Conservation (phyloP, 2,797 vertebrate species). For the Leuciscus waleckii region DNA sequence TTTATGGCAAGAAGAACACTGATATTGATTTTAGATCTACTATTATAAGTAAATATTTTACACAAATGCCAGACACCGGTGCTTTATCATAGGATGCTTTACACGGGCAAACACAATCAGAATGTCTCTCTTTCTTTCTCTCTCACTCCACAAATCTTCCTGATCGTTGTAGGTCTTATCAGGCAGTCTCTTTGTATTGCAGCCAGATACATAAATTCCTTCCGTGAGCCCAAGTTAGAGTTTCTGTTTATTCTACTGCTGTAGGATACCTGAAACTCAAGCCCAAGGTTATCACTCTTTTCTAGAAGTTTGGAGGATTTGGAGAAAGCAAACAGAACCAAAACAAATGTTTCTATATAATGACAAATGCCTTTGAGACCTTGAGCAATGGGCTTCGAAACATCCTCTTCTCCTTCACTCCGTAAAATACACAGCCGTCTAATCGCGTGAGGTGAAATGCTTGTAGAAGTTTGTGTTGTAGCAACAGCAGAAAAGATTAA, state of each 20-base stretch:
- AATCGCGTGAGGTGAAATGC: not conserved
- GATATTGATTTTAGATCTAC: slow-evolving; percentile 35
- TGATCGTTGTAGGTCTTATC: slow-evolving; percentile 24
- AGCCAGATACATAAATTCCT: slow-evolving; percentile 41
- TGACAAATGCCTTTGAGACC: slow-evolving; percentile 10
- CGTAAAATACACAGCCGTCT: not conserved
- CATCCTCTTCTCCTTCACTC: not conserved
- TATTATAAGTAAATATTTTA: slow-evolving; percentile 30
- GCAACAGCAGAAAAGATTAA: not conserved
- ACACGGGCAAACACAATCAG: slow-evolving; percentile 7
- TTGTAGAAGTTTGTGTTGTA: not conserved
- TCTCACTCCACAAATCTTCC: slow-evolving; percentile 38
- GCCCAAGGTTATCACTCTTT: slow-evolving; percentile 23
- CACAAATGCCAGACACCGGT: not conserved
- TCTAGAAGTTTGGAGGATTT: not conserved
- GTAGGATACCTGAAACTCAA: slow-evolving; percentile 31
- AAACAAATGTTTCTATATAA: slow-evolving; percentile 8
- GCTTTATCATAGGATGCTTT: slow-evolving; percentile 24
- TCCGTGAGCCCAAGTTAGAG: not conserved
- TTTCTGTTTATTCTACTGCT: slow-evolving; percentile 33
- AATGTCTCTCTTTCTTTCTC: slow-evolving; percentile 13
- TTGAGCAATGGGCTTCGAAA: slow-evolving; percentile 5
- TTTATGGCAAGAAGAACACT: slow-evolving; percentile 6
- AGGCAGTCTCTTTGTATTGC: slow-evolving; percentile 39
- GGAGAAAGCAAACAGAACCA: not conserved